Percentiles rank a stretch among this genome's conserved stretches.
Conservation (phyloP, 1,140 invertebrate species). For the Drosophila quadrilineata region DNA sequence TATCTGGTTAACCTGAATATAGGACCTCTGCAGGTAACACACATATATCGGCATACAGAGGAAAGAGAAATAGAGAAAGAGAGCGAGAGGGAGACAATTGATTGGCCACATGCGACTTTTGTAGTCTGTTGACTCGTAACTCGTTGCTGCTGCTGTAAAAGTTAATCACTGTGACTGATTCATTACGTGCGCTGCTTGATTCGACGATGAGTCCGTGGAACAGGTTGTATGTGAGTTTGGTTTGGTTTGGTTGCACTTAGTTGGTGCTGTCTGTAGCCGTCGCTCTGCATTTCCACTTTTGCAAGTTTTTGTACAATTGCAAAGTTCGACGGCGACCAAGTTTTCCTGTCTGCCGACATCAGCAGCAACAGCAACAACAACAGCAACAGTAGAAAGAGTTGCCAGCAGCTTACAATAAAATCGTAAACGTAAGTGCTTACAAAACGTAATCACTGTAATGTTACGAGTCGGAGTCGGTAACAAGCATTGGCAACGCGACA, state of each 20-base stretch:
- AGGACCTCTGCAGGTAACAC: too few species aligned
- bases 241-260: slow-evolving; percentile 15
- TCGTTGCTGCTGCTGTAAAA: slow-evolving; percentile 44
- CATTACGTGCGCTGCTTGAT: slow-evolving; percentile 69
- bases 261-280: slow-evolving; percentile 18
- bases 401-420: slow-evolving; percentile 57
- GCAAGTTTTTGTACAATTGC: slow-evolving; percentile 54
- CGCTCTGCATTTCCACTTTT: slow-evolving; percentile 55
- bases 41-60: neutral
- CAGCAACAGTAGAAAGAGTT: neutral
- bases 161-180: slow-evolving; percentile 71
- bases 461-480: slow-evolving; percentile 36
- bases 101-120: slow-evolving; percentile 34
- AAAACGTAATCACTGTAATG: slow-evolving; percentile 76
- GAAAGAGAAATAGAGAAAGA: too few species aligned
- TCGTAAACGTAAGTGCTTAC: slow-evolving; percentile 66
- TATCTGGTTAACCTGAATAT: too few species aligned
- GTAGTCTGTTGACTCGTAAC: slow-evolving; percentile 22
- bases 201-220: slow-evolving; percentile 36
- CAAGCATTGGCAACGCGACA: slow-evolving; percentile 9
- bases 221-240: neutral
- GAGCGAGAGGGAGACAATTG: too few species aligned
- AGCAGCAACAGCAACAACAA: slow-evolving; percentile 5
- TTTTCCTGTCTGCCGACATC: slow-evolving; percentile 14
- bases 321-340: slow-evolving; percentile 42